A percentile compares a stretch with the other conserved stretches of the same genome.
These are phyloP conservation scores for Oryzias celebensis DNA, from an alignment of 2,113 vertebrate species.

Conservation along the genomic window DNA sequence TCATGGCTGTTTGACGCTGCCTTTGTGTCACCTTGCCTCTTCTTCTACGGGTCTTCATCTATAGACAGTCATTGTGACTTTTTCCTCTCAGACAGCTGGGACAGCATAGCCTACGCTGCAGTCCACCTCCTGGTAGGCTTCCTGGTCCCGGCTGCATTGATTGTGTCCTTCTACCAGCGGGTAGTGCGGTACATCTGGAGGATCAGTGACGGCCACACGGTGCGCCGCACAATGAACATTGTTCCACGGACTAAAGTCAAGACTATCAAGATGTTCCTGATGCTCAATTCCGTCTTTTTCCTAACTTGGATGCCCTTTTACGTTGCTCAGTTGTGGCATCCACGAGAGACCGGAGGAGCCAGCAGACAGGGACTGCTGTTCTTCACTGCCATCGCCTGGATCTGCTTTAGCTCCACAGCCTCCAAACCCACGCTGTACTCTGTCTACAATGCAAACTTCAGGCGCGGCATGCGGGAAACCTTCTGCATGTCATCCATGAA, in stretches of 20 bases:
- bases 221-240: slow-evolving; percentile 90
- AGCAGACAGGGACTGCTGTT: slow-evolving; percentile 78
- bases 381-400: slow-evolving; percentile 81
- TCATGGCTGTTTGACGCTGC: slow-evolving; percentile 84
- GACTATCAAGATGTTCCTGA: slow-evolving; percentile 95
- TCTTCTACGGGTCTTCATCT: slow-evolving; percentile 80
- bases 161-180: slow-evolving; percentile 87
- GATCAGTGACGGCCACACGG: slow-evolving; percentile 84
- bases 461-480: slow-evolving; percentile 91
- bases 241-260: slow-evolving; percentile 96
- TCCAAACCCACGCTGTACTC: slow-evolving; percentile 90
- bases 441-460: slow-evolving; percentile 88
- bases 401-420: slow-evolving; percentile 90
- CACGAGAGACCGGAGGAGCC: slow-evolving; percentile 65
- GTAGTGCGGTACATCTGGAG: slow-evolving; percentile 95
- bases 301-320: slow-evolving; percentile 91
- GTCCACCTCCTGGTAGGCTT: slow-evolving; percentile 82
- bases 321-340: slow-evolving; percentile 88
- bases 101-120: slow-evolving; percentile 75
- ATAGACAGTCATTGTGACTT: slow-evolving; percentile 80
- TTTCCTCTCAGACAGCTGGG: slow-evolving; percentile 84
- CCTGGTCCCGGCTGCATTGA: slow-evolving; percentile 79
- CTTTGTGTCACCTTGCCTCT: slow-evolving; percentile 81
- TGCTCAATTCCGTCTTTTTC: slow-evolving; percentile 86
- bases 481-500: slow-evolving; percentile 98